phyloP scores from a whole-genome alignment of 2,113 vertebrate species.

The Turdus rufiventris region DNA sequence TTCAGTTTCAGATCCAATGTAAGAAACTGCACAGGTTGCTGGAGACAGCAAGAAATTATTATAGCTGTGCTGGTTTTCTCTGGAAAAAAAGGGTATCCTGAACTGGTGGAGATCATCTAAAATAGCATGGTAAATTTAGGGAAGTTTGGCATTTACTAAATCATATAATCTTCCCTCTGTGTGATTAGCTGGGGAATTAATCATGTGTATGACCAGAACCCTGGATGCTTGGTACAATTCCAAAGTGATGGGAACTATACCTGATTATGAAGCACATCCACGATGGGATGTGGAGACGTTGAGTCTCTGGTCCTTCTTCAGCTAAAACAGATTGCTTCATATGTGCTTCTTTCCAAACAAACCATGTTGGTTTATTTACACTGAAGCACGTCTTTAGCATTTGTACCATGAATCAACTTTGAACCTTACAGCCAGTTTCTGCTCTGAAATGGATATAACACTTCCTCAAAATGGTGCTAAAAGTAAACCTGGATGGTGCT shows the following conservation, averaged over 20 bases:
- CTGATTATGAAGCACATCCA: background rate
- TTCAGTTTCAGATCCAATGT: background rate
- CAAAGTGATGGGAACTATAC: background rate
- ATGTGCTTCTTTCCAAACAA: background rate
- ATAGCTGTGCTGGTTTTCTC: background rate
- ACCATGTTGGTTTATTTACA: background rate
- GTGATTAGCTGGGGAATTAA: background rate
- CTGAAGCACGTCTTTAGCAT: background rate
- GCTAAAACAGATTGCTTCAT: background rate
- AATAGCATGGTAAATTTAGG: background rate
- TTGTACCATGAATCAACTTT: background rate
- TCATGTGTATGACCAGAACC: background rate
- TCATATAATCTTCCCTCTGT: background rate
- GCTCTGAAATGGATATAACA: background rate
- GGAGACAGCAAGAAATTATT: background rate
- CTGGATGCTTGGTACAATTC: background rate
- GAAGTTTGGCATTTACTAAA: background rate
- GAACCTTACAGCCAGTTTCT: background rate
- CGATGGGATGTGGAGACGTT: accelerated
- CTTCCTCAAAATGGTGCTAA: background rate
- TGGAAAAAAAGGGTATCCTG: background rate
- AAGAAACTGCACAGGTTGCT: background rate
- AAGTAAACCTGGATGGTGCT: background rate
- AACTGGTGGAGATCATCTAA: background rate
- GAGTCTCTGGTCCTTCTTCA: background rate